Evolutionary conservation across 1,140 invertebrate genomes (phyloP).

Genomic region (Leptonema lineaticorne): DNA sequence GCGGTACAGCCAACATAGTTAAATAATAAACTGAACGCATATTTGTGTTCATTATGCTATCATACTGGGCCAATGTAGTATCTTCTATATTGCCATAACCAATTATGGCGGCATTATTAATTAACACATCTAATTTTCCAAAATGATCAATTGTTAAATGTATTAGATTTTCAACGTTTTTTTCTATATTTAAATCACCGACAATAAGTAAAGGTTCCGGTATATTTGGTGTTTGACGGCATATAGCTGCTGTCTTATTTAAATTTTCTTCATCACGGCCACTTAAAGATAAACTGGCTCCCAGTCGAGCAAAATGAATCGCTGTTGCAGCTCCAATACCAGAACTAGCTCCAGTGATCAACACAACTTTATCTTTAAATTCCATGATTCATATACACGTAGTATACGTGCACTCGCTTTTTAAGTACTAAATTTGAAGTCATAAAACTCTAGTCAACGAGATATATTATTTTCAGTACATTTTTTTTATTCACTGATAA

Average conservation of each 20-base stretch:
- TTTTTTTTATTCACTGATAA: no score
- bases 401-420: no score
- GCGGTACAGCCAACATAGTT: conserved; percentile 80
- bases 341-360: conserved; percentile 80
- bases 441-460: no score
- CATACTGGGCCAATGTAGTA: conserved; percentile 79
- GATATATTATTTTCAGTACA: no score
- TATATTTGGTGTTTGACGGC: conserved; percentile 47
- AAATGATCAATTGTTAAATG: conserved; percentile 69
- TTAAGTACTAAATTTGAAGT: no score
- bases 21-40: conserved; percentile 81
- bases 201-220: conserved; percentile 47
- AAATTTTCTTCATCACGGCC: conserved; percentile 73
- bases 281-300: conserved; percentile 66
- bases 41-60: conserved; percentile 82
- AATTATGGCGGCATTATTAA: conserved; percentile 89
- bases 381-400: conserved; percentile 57
- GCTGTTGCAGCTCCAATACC: conserved; percentile 85
- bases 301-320: conserved; percentile 72
- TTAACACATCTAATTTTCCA: conserved; percentile 72
- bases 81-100: conserved; percentile 81
- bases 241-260: conserved; percentile 48
- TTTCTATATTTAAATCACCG: conserved; percentile 73
- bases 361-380: conserved; percentile 69
- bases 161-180: conserved; percentile 70